phyloP scores from a whole-genome alignment of 2,113 vertebrate genomes.

The Todiramphus chloris region DNA sequence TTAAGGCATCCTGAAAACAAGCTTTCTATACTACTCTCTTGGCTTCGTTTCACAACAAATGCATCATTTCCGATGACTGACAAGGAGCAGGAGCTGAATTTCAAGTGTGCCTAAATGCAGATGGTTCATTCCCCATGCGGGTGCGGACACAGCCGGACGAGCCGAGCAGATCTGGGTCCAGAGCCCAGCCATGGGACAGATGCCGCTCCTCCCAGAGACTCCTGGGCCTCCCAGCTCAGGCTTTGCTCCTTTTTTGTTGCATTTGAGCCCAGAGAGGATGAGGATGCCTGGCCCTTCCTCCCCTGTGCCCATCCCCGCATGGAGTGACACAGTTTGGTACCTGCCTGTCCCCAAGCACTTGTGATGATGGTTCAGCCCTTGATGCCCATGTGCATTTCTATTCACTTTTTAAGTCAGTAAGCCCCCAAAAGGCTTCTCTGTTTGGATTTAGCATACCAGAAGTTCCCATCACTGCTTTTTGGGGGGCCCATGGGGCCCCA shows the following conservation, averaged over 20 bases:
- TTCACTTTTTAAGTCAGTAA: background rate
- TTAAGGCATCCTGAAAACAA: background rate
- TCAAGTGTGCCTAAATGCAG: conserved; percentile 29
- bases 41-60: conserved; percentile 27
- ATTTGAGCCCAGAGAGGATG: background rate
- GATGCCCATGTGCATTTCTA: rapidly evolving
- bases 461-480: background rate
- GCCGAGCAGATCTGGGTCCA: rapidly evolving
- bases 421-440: background rate
- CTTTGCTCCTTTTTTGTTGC: background rate
- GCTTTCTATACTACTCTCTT: background rate
- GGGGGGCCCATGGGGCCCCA: rapidly evolving
- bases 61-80: conserved; percentile 19
- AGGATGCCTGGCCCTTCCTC: rapidly evolving
- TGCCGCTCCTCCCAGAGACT: background rate
- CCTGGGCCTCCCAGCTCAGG: background rate
- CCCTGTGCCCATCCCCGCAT: rapidly evolving
- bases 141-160: rapidly evolving
- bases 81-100: conserved; percentile 37
- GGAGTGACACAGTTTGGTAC: background rate
- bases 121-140: background rate
- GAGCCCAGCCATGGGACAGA: background rate
- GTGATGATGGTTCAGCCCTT: rapidly evolving
- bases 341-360: rapidly evolving
- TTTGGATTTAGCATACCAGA: background rate